phyloP scores from a whole-genome alignment of 2,888 invertebrate species.

The Dichetophora obliterata region DNA sequence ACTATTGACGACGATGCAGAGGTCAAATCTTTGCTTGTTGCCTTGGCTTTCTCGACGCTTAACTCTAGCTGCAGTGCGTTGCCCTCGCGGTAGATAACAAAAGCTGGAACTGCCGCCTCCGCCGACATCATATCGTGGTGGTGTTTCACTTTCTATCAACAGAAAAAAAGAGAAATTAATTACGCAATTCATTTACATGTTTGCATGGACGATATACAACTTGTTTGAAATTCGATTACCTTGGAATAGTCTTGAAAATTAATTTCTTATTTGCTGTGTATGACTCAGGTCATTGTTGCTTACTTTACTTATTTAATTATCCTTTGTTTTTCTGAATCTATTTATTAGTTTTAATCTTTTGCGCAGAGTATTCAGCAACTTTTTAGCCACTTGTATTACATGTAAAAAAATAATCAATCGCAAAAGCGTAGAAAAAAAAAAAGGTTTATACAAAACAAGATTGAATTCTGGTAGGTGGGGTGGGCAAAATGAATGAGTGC shows the following conservation, averaged over 20 bases:
- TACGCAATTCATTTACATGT: slow-evolving; percentile 28
- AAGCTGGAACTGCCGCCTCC: slow-evolving; percentile 40
- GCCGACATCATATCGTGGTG: not conserved
- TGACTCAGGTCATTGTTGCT: not conserved
- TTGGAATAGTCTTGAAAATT: not conserved
- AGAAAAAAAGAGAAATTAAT: slow-evolving; percentile 8
- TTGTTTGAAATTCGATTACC: not conserved
- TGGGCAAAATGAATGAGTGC: not conserved
- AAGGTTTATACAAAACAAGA: slow-evolving; percentile 7
- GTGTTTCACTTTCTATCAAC: slow-evolving; percentile 16
- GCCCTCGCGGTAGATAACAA: slow-evolving; percentile 53
- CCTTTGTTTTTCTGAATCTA: not conserved
- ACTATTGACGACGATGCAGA: slow-evolving; percentile 50
- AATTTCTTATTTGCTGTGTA: not conserved
- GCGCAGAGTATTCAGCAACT: not conserved
- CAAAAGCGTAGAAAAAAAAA: not conserved
- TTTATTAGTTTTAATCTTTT: not conserved
- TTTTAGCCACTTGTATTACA: not conserved
- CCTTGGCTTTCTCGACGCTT: not conserved
- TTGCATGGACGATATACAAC: not conserved
- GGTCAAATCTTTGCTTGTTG: not conserved
- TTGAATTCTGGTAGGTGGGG: not conserved
- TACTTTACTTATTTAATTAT: not conserved
- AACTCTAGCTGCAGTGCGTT: slow-evolving; percentile 44
- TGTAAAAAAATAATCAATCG: slow-evolving; percentile 29